Evolutionary conservation across 53 echinoderm and acorn worm genomes (phyloP).

Genomic region (Mesocentrotus franciscanus): DNA sequence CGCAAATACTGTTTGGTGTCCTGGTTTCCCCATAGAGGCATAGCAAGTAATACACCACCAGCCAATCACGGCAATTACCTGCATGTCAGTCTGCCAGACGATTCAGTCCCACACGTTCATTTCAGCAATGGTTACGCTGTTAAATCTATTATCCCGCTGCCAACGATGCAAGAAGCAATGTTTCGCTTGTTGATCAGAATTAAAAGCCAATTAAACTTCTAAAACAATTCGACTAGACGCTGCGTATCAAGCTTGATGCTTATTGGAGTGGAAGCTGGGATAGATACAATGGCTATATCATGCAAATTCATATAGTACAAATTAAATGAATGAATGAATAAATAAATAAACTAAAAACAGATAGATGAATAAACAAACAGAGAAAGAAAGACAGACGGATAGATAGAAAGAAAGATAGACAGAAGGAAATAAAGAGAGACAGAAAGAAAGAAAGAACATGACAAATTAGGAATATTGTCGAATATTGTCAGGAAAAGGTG

Average conservation of each 20-base stretch:
- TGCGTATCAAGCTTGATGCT: not conserved
- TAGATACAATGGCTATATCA: not conserved
- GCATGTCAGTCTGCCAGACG: not conserved
- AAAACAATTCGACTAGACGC: not conserved
- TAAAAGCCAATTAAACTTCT: not conserved
- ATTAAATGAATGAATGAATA: no score
- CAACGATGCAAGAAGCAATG: not conserved
- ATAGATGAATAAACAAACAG: no score
- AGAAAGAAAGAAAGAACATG: no score
- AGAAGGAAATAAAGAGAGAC: no score
- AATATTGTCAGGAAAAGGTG: no score
- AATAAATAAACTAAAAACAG: no score
- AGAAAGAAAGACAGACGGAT: no score
- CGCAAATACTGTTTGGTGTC: not conserved
- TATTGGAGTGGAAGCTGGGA: not conserved
- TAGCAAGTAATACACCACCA: not conserved
- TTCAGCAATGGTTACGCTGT: not conserved
- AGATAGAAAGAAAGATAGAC: no score
- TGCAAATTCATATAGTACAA: no score
- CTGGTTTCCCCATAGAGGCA: not conserved
- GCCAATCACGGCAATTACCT: not conserved
- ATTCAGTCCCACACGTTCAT: not conserved
- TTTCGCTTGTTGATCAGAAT: conserved; percentile 21
- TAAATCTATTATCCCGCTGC: not conserved
- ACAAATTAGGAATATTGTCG: no score